Evolutionary conservation across 1,140 invertebrate genomes (phyloP), one percentile per base, ranked within the genome.

Genomic region (Drosophila elegans): DNA sequence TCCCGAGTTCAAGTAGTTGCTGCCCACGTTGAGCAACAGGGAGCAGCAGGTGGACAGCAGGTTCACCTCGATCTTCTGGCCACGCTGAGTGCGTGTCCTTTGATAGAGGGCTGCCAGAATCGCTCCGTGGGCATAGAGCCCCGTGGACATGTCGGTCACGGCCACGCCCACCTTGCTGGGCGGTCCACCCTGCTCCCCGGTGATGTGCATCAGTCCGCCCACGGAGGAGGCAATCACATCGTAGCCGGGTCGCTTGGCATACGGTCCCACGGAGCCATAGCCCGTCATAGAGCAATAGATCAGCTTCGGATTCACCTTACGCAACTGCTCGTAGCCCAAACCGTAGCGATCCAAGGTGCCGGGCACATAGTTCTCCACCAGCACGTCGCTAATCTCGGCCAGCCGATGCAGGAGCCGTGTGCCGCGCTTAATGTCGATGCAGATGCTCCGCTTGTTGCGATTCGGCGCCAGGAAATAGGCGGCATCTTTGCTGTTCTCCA

Each of bases 231-330:
- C 98, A 74, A 99, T 98, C 1, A 99, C 97, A 94, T 99, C 98
- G 93, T 99, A 99, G 56, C 98, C 98, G 21, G 97, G 96, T 82
- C 96, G 95, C 51, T 95, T 94, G 3, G 93, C 93, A 93, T 99
- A 99, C 0, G 98, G 98, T 2, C 98, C 98, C 48, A 94, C 93
- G 1, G 95, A 94, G 0, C 98, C 98, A 93, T 97, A 99, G 0
- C 98, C 98, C 66, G 97, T 98, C 39, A 99, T 95, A 0, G 98
- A 98, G 93, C 98, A 98, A 88, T 99, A 99, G 62, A 99, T 96
- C 10, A 99, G 93, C 44, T 94, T 93, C 0, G 97, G 97, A 64
- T 97, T 96, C 7, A 97, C 82, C 56, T 93, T 81, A 12, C 94
- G 94, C 27, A 99, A 78, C 12, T 95, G 93, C 5, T 96, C 93